Conservation (phyloP, 2,797 vertebrate species). For the Pteronotus mesoamericanus region DNA sequence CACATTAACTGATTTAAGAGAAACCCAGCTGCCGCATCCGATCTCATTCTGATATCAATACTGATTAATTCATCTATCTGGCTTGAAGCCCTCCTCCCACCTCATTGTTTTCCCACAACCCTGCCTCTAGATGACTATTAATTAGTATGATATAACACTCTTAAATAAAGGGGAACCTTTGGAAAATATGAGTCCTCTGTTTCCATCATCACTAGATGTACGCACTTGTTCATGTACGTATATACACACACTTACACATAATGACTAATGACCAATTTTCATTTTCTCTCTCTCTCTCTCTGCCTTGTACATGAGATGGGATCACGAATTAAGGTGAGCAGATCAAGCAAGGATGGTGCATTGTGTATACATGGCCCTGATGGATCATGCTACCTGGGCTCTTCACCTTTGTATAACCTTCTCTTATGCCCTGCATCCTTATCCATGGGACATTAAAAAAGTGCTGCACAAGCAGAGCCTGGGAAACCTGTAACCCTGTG, state of each 20-base stretch:
- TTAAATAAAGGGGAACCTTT: background rate
- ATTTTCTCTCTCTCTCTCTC: background rate
- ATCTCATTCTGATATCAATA: background rate
- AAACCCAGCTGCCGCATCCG: background rate
- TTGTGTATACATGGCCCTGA: background rate
- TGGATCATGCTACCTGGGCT: background rate
- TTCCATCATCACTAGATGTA: background rate
- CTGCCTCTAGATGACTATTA: background rate
- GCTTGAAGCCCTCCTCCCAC: background rate
- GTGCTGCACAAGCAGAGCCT: background rate
- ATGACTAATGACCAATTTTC: background rate
- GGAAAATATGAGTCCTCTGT: background rate
- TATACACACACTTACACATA: fast-evolving
- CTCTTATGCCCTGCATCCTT: background rate
- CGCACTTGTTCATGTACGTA: no score
- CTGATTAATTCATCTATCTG: background rate
- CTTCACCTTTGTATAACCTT: no score
- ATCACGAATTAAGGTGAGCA: background rate
- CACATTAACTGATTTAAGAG: background rate
- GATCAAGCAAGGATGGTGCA: background rate
- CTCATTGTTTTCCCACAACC: background rate
- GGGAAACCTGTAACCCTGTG: background rate
- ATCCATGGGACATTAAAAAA: fast-evolving
- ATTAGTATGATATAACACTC: background rate
- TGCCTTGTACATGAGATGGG: background rate